A percentile compares a stretch with the other conserved stretches of the same genome.
Evolutionary conservation across 2,888 invertebrate species (phyloP).

Genomic region (Lapara coniferarum): DNA sequence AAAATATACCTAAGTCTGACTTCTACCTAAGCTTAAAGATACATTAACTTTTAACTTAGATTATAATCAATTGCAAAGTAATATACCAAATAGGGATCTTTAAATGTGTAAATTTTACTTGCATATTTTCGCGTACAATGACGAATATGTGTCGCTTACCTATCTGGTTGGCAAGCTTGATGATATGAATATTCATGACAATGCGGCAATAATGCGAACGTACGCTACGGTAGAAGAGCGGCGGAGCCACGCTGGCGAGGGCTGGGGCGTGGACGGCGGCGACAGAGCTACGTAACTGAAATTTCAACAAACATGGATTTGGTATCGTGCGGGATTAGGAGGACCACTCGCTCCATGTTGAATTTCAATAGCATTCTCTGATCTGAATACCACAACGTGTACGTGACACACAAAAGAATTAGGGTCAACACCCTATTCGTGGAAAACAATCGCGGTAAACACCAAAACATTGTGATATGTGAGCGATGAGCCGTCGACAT

Average conservation of each 20-base stretch:
- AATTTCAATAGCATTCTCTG: conserved; percentile 33
- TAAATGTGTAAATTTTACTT: conserved; percentile 16
- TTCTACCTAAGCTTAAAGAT: not conserved
- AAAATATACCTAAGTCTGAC: not conserved
- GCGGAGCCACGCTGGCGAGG: conserved; percentile 58
- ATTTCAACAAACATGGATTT: conserved; percentile 54
- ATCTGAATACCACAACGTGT: conserved; percentile 35
- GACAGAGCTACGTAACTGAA: conserved; percentile 60
- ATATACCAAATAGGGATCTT: conserved; percentile 8
- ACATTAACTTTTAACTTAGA: not conserved
- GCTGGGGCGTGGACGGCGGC: conserved; percentile 53
- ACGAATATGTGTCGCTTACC: conserved; percentile 40
- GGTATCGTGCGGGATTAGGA: conserved; percentile 39
- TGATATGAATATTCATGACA: conserved; percentile 61
- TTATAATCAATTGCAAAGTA: not conserved
- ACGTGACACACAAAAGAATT: conserved; percentile 36
- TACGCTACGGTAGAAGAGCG: conserved; percentile 60
- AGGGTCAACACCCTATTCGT: conserved; percentile 45
- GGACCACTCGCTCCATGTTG: conserved; percentile 47
- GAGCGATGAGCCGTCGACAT: conserved; percentile 45
- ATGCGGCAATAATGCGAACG: conserved; percentile 49
- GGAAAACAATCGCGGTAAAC: conserved; percentile 50
- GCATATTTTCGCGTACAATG: conserved; percentile 18
- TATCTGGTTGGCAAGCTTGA: conserved; percentile 47
- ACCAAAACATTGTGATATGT: conserved; percentile 43